Conservation (phyloP, 1,140 invertebrate genomes). For the Drosophila subpulchrella region DNA sequence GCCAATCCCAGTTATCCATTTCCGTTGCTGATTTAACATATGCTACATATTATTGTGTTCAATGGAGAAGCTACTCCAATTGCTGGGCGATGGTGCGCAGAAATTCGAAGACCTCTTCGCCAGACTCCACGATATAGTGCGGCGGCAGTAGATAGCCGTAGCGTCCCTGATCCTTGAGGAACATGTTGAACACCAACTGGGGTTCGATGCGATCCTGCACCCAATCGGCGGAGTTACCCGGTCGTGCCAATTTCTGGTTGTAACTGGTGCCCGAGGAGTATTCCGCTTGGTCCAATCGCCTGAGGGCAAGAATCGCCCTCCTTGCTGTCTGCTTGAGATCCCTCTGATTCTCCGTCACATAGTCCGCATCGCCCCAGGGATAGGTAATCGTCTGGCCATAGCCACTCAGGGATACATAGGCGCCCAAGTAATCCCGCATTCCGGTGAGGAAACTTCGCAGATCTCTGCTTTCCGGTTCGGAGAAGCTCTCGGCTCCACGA, state of each 20-base stretch:
- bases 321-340: slow-evolving; percentile 58
- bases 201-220: slow-evolving; percentile 88
- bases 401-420: slow-evolving; percentile 91
- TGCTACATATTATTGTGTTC: too few species aligned
- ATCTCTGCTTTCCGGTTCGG: slow-evolving; percentile 92
- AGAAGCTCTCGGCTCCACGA: slow-evolving; percentile 91
- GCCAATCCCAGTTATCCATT: background rate
- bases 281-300: slow-evolving; percentile 71
- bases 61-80: slow-evolving; percentile 45
- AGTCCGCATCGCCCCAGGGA: slow-evolving; percentile 81
- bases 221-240: slow-evolving; percentile 89
- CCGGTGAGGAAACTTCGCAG: slow-evolving; percentile 87
- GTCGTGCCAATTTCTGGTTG: slow-evolving; percentile 67
- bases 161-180: slow-evolving; percentile 90
- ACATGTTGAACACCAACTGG: slow-evolving; percentile 91
- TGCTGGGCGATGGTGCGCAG: slow-evolving; percentile 88
- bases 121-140: slow-evolving; percentile 90
- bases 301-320: slow-evolving; percentile 64
- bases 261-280: slow-evolving; percentile 77
- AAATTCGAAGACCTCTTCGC: slow-evolving; percentile 91
- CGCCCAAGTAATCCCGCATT: slow-evolving; percentile 66
- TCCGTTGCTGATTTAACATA: background rate
- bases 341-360: slow-evolving; percentile 65
- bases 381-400: slow-evolving; percentile 89
- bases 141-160: slow-evolving; percentile 92